Conservation (phyloP, 1,140 invertebrate genomes). For the Bombus impatiens region DNA sequence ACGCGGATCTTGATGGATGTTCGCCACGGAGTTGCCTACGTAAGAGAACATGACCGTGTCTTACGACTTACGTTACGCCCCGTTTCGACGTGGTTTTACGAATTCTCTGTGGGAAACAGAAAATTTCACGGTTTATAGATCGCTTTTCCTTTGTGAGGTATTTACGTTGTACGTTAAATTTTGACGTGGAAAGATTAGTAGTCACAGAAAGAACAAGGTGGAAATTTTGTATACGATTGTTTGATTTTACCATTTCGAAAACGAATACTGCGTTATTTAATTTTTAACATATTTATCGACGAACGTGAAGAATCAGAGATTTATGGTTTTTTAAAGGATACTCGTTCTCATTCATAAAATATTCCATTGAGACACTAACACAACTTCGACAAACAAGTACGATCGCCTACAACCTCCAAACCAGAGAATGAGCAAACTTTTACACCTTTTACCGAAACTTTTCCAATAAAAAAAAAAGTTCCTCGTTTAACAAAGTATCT, state of each 20-base stretch:
- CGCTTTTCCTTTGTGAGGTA: background rate
- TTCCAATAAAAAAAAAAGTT: conserved; percentile 6
- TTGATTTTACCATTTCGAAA: background rate
- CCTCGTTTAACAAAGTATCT: background rate
- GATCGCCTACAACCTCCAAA: background rate
- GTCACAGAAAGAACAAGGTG: background rate
- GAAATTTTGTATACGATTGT: no score
- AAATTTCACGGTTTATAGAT: background rate
- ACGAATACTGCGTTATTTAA: background rate
- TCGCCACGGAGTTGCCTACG: background rate
- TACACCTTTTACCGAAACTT: background rate
- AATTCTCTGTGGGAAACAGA: background rate
- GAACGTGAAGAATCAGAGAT: background rate
- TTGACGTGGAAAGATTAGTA: background rate
- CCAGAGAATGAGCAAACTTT: background rate
- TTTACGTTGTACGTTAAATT: background rate
- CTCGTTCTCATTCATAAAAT: background rate
- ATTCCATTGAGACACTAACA: background rate
- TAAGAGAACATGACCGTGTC: background rate
- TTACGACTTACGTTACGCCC: background rate
- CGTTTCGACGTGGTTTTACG: background rate
- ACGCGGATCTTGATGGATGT: conserved; percentile 57
- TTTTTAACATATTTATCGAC: background rate
- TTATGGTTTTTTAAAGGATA: background rate
- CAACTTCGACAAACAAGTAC: background rate